Evolutionary conservation across 2,888 invertebrate species (phyloP).

Genomic region (Dasypolia templi): DNA sequence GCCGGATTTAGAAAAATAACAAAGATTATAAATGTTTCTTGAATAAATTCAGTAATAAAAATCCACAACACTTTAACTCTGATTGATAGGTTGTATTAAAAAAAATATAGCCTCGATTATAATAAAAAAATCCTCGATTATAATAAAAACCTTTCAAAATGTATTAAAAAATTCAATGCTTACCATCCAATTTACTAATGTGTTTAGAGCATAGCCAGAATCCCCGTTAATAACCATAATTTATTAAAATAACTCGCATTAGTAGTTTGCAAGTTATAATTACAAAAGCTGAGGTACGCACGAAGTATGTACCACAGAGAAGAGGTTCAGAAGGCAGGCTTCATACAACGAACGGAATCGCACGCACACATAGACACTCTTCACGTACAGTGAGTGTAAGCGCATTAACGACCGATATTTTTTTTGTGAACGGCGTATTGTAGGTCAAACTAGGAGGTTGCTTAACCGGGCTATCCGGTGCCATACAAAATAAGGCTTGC

Average conservation of each 20-base stretch:
- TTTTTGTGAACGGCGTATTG: too few species aligned
- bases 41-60: not conserved
- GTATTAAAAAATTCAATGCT: constrained; percentile 33
- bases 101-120: not conserved
- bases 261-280: constrained; percentile 64
- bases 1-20: not conserved
- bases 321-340: not conserved
- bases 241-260: constrained; percentile 59
- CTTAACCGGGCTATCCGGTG: too few species aligned
- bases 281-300: constrained; percentile 29
- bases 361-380: not conserved
- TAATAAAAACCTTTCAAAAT: not conserved
- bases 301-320: not conserved
- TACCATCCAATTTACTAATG: constrained; percentile 19
- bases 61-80: not conserved
- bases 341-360: not conserved
- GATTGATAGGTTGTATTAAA: not conserved
- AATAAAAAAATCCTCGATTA: not conserved
- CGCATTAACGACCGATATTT: not conserved
- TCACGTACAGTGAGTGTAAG: too few species aligned
- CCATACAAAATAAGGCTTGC: too few species aligned
- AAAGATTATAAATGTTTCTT: too few species aligned
- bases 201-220: constrained; percentile 1
- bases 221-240: constrained; percentile 39
- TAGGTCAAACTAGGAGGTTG: too few species aligned